These are phyloP conservation scores for Apamea monoglypha DNA, from an alignment of 2,888 invertebrate species.

Conservation along the genomic window DNA sequence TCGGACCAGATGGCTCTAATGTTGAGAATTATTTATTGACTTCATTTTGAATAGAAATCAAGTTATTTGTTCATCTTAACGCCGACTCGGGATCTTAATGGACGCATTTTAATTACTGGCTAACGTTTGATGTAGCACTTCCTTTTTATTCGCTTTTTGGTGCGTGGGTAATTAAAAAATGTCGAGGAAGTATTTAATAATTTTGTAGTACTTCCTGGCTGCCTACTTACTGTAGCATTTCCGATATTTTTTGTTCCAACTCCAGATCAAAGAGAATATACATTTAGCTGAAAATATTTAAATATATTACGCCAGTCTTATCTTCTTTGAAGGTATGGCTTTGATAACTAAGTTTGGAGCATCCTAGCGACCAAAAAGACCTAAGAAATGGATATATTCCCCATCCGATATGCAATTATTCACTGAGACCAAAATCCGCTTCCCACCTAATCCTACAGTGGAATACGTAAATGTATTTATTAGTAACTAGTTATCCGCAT, in stretches of 20 bases:
- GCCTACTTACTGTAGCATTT: slow-evolving; percentile 14
- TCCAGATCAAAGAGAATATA: background rate
- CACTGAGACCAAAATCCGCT: slow-evolving; percentile 53
- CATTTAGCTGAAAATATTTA: background rate
- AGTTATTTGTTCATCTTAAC: slow-evolving; percentile 55
- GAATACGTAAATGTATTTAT: slow-evolving; percentile 67
- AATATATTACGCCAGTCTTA: slow-evolving; percentile 2
- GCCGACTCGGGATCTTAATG: background rate
- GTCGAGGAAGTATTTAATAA: background rate
- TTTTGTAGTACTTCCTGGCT: background rate
- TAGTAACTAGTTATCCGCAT: slow-evolving; percentile 62
- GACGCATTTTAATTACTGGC: slow-evolving; percentile 49
- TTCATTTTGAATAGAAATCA: slow-evolving; percentile 52
- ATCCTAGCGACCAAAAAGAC: background rate
- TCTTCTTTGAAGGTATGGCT: background rate
- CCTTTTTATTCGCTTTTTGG: slow-evolving; percentile 23
- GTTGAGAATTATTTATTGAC: slow-evolving; percentile 49
- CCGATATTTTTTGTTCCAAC: background rate
- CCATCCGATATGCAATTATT: slow-evolving; percentile 51
- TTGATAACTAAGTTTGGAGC: background rate
- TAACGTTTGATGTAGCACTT: slow-evolving; percentile 50
- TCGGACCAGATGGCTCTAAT: no score
- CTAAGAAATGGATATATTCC: slow-evolving; percentile 36
- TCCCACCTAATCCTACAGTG: slow-evolving; percentile 48
- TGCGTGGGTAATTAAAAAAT: slow-evolving; percentile 41